Evolutionary conservation across 2,888 invertebrate species (phyloP).

Genomic region (Leistus spinibarbis): DNA sequence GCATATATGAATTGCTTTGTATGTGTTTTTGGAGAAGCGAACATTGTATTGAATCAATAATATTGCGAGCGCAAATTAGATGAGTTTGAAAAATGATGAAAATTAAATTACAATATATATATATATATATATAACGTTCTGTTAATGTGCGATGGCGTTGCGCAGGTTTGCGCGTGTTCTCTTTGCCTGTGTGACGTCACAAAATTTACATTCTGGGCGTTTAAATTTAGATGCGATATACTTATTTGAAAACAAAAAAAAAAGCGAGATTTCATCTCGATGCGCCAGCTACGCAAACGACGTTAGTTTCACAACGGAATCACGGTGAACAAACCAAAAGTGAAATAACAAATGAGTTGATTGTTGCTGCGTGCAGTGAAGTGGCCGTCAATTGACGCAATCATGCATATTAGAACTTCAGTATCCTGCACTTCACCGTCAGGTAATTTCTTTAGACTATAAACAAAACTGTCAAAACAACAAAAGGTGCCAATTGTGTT

Average conservation of each 20-base stretch:
- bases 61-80: neutral
- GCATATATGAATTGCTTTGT: too few species aligned
- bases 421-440: conserved; percentile 18
- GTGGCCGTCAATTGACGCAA: neutral
- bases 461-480: conserved; percentile 33
- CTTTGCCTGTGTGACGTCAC: conserved; percentile 15
- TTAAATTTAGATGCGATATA: conserved; percentile 37
- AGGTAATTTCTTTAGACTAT: conserved; percentile 25
- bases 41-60: neutral
- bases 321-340: neutral
- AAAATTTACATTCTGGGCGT: conserved; percentile 33
- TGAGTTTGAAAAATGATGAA: neutral
- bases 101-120: neutral
- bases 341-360: neutral
- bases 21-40: neutral
- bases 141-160: neutral
- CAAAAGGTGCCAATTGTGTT: neutral
- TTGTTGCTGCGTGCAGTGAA: neutral
- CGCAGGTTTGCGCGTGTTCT: neutral
- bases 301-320: neutral
- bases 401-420: conserved; percentile 26
- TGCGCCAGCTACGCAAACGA: conserved; percentile 16
- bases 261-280: conserved; percentile 24
- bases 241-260: conserved; percentile 26
- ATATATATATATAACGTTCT: too few species aligned